Evolutionary conservation across 2,888 invertebrate species (phyloP), one percentile per base, ranked within the genome.

Genomic region (Chymomyza caudatula): DNA sequence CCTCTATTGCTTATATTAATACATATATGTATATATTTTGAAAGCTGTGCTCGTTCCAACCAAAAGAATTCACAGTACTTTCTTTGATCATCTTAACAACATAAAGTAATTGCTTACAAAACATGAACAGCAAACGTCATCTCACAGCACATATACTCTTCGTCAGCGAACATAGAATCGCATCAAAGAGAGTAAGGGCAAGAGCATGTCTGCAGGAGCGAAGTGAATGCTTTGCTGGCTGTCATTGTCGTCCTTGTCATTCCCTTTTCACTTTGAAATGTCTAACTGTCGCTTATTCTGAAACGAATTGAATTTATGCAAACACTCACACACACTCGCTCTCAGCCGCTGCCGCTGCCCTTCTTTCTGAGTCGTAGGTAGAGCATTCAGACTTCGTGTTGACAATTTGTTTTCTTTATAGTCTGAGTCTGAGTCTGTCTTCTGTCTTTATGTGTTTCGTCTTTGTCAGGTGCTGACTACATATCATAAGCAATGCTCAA

Each of bases 401-500:
- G 43, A n/a, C 22, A n/a, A 13, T 23, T 58, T 58, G 8, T n/a
- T 13, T 23, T 23, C 53, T 25, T 23, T n/a, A 52, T n/a, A 20
- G n/a, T 52, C 52, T 52, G 25, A 4, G 22, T 23, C 51, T 15
- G 51, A n/a, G n/a, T n/a, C n/a, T n/a, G n/a, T n/a, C n/a, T n/a
- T 4, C 20, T 55, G 55, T 11, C 15, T 19, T 13, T 17, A 42
- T 37, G 19, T 22, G 1, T 19, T 56, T 42, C 15, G 19, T 15
- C 80, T 79, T 77, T 84, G 86, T 85, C 82, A 87, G 81, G 87
- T 87, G 82, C 74, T 13, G 20, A 20, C 51, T 20, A 20, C 29
- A 79, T 79, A 78, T 74, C 77, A 85, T 78, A 80, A 88, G 88
- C 88, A 83, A 87, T 86, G 87, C 84, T 77, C 87, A 88, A 88